A percentile compares a stretch with the other conserved stretches of the same genome.
These are phyloP conservation scores for Heliocidaris tuberculata DNA, from an alignment of 35 echinoderm and acorn worm genomes.

Conservation along the genomic window DNA sequence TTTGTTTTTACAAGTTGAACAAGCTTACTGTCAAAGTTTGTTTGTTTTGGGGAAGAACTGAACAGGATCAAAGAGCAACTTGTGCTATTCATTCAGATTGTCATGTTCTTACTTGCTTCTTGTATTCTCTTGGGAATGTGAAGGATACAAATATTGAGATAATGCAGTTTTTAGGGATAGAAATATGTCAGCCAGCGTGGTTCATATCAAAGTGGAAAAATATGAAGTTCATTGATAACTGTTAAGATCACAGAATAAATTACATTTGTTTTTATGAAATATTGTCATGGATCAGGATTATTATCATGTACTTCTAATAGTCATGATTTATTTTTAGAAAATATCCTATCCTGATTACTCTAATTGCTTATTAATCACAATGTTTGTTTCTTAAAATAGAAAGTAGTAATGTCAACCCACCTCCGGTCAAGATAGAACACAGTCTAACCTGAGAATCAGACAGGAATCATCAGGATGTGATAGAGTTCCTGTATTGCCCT, in stretches of 20 bases:
- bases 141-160: no score
- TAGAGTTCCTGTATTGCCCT: neutral
- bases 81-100: neutral
- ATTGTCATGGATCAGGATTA: neutral
- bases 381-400: conserved; percentile 6
- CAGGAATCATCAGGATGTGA: neutral
- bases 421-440: neutral
- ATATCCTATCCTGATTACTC: neutral
- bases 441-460: neutral
- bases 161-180: no score
- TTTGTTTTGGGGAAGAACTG: no score
- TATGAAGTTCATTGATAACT: neutral
- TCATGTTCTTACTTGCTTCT: no score
- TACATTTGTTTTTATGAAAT: neutral
- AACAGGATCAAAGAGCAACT: no score
- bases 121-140: no score
- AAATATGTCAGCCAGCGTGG: neutral
- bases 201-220: neutral
- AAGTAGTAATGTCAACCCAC: neutral
- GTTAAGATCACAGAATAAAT: neutral
- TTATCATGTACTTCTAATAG: neutral
- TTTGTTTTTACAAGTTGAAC: no score
- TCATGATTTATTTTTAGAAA: neutral
- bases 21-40: no score
- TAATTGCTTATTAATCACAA: neutral